Base-by-base conservation (phyloP, 2,113 vertebrate genomes). In the Ceyx margarethae region DNA sequence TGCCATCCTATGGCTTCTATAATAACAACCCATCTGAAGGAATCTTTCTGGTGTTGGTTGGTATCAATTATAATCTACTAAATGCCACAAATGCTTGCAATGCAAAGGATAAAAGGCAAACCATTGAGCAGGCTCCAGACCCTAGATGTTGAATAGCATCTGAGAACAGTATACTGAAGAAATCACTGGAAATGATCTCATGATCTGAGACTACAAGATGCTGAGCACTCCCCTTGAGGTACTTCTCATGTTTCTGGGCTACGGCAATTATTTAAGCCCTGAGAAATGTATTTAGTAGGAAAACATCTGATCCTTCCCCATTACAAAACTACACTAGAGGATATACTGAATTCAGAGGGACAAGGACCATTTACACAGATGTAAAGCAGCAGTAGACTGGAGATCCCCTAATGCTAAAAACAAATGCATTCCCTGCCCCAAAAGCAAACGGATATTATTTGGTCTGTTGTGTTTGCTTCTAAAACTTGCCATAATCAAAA, bases 401-500 rank as follows among this genome's bases (percentile, higher is more conserved):
- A 77, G 21, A 11, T n/a, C 23, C 28, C 29, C 48, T 16, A 7
- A 6, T 5, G 10, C 3, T 58, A 25, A 53, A 53, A 74, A 28
- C 45, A 71, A 60, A 60, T 10, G 25, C 46, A 19, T 5, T 68
- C 56, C n/a, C 21, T 43, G 19, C 67, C 33, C 18, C 51, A 15
- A 35, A 28, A 74, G 15, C 37, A 29, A 74, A 45, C 50, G 25
- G 50, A 7, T 46, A 53, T 31, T 19, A 5, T 57, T 40, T 17
- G 21, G n/a, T 65, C n/a, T 35, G 0, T 16, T 31, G 2, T 0
- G n/a, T 29, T 37, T 16, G 19, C 68, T 51, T 46, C 25, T 62
- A 66, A 54, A 67, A 61, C 43, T 54, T 51, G 16, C 21, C 51
- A 23, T 6, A 7, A 28, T 21, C 7, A n/a, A 43, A 56, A 53